Conservation (phyloP, 2,888 invertebrate genomes). For the Apoderus coryli region DNA sequence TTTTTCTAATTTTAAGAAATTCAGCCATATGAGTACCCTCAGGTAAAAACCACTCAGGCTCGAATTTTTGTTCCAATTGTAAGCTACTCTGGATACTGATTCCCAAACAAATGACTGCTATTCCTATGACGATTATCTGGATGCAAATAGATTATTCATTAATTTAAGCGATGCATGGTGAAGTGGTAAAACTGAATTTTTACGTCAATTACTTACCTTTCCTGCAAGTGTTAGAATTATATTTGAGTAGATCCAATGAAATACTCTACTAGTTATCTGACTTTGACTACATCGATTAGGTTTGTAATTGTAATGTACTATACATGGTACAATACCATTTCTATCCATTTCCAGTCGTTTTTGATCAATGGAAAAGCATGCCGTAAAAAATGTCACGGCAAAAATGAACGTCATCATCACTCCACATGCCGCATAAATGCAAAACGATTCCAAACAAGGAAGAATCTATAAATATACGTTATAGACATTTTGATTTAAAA, state of each 20-base stretch:
- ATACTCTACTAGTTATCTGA: constrained; percentile 40
- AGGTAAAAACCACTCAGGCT: constrained; percentile 68
- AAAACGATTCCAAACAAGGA: constrained; percentile 68
- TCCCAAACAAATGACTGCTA: constrained; percentile 43
- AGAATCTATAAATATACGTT: constrained; percentile 41
- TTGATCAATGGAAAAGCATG: constrained; percentile 59
- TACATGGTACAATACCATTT: constrained; percentile 54
- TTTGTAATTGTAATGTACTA: constrained; percentile 41
- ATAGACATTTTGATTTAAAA: constrained; percentile 1
- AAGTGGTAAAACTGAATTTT: constrained; percentile 4
- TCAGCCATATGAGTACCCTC: constrained; percentile 46
- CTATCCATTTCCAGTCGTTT: constrained; percentile 44
- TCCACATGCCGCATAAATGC: constrained; percentile 64
- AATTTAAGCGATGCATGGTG: constrained; percentile 5
- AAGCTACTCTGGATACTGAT: constrained; percentile 47
- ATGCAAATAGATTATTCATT: constrained; percentile 17
- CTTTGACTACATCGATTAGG: constrained; percentile 39
- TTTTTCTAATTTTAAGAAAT: constrained; percentile 40
- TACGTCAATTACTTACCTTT: constrained; percentile 34
- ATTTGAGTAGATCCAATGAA: constrained; percentile 46
- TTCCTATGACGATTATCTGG: constrained; percentile 40
- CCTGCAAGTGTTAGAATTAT: constrained; percentile 49
- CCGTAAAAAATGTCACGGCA: constrained; percentile 69
- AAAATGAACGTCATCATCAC: constrained; percentile 61
- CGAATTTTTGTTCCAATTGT: constrained; percentile 60